Base-by-base conservation (phyloP, 2,888 invertebrate genomes). In the Chirona hameri region DNA sequence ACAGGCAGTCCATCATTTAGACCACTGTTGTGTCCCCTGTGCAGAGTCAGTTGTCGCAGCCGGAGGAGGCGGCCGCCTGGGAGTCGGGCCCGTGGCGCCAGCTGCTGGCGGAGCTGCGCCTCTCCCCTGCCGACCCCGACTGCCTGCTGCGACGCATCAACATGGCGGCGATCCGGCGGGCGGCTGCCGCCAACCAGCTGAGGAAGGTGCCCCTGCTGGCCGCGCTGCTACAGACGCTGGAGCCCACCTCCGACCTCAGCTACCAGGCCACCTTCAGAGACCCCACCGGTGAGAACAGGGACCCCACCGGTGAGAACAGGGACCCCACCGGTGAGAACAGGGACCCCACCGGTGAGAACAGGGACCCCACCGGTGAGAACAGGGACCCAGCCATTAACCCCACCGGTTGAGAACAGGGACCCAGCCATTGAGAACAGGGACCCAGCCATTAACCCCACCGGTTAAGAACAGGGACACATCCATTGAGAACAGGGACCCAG, bases 181-280 rank as follows among this genome's bases (percentile, higher is more conserved):
- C 76, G 46, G 76, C 76, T 5, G 76, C 76, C 76, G 39, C 39
- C 46, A 76, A 76, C 24, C 39, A 76, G 46, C 39, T 76, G 76
- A 39, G 76, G 21, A 76, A 76, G 21, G 76, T 76, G 46, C 76
- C 76, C 24, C 76, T 76, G 76, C 76, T 76, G 24, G 46, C 21
- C 39, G 76, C 39, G 46, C 24, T 39, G 76, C 76, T 76, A 39
- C 39, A 39, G 24, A 39, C 46, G 46, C 76, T 76, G 76, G 76
- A 76, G 39, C 39, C 76, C 5, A 76, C 76, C 14, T 76, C 76
- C 10, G 76, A 76, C 21, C 76, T 76, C 76, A 76, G 76, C 76
- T 76, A 76, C 31, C 46, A n/a, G 24, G 76, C 76, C 46, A 76
- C 39, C 39, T 76, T 76, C 76, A 39, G 18, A 10, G 76, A 76